Evolutionary conservation across 2,888 invertebrate genomes (phyloP).

Genomic region (Elysia crispata): DNA sequence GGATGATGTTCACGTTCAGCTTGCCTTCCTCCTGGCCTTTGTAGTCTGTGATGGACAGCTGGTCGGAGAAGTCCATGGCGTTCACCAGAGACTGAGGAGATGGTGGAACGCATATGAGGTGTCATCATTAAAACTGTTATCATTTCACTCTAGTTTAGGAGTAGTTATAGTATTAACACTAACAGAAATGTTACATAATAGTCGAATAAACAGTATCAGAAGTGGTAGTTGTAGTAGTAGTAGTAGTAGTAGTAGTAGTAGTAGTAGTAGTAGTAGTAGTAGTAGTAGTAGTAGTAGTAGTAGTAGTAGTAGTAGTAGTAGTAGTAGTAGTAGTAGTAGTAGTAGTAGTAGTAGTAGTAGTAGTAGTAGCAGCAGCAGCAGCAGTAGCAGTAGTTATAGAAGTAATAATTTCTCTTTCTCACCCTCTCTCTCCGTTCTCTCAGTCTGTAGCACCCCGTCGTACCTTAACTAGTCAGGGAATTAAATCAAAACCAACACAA

Average conservation of each 20-base stretch:
- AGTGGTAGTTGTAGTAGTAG: no score
- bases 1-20: conserved; percentile 72
- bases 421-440: not conserved
- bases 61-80: conserved; percentile 77
- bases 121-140: no score
- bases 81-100: conserved; percentile 70
- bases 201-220: no score
- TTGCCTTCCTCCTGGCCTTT: conserved; percentile 77
- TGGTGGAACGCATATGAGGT: no score
- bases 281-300: conserved; percentile 17
- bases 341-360: conserved; percentile 19
- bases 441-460: no score
- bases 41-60: conserved; percentile 75
- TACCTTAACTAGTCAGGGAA: no score
- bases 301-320: conserved; percentile 19
- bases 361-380: conserved; percentile 3
- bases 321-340: conserved; percentile 17
- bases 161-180: no score
- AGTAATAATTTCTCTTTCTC: not conserved
- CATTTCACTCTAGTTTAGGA: no score
- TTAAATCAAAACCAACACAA: no score
- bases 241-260: not conserved
- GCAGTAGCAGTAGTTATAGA: not conserved
- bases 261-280: conserved; percentile 19
- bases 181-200: no score